These are phyloP conservation scores for Phenacoccus solenopsis DNA, from an alignment of 1,140 invertebrate species.

Conservation along the genomic window DNA sequence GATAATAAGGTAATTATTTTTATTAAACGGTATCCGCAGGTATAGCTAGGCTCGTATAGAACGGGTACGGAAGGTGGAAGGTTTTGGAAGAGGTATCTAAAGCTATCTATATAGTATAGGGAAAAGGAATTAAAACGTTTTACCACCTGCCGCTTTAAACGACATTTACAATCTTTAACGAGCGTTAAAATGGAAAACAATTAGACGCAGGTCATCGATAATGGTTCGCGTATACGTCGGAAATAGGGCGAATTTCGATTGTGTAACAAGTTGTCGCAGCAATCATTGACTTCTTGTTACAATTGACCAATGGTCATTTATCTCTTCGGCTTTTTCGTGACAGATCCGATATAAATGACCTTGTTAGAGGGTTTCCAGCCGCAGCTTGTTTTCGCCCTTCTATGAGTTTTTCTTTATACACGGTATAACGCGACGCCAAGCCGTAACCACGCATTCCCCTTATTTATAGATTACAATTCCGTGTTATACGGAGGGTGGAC, in stretches of 20 bases:
- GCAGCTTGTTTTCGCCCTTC: background rate
- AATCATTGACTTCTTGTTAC: background rate
- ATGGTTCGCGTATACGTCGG: background rate
- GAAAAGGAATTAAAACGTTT: background rate
- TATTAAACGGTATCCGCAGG: too few species aligned
- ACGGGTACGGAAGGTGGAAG: background rate
- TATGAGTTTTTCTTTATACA: background rate
- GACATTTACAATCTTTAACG: background rate
- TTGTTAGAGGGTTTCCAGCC: background rate
- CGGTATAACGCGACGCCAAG: background rate
- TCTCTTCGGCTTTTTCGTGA: background rate
- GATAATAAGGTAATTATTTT: too few species aligned
- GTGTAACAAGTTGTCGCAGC: background rate
- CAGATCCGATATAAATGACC: background rate
- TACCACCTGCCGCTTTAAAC: background rate
- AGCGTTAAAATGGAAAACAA: conserved; percentile 2
- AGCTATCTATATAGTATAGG: background rate
- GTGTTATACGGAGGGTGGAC: background rate
- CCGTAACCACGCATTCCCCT: too few species aligned
- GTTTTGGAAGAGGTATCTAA: too few species aligned
- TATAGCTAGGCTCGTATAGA: too few species aligned
- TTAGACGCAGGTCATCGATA: background rate
- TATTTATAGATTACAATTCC: too few species aligned
- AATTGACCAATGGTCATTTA: conserved; percentile 2
- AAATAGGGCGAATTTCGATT: background rate